Conservation (phyloP, 1,140 invertebrate species). For the Drosophila arawakana region DNA sequence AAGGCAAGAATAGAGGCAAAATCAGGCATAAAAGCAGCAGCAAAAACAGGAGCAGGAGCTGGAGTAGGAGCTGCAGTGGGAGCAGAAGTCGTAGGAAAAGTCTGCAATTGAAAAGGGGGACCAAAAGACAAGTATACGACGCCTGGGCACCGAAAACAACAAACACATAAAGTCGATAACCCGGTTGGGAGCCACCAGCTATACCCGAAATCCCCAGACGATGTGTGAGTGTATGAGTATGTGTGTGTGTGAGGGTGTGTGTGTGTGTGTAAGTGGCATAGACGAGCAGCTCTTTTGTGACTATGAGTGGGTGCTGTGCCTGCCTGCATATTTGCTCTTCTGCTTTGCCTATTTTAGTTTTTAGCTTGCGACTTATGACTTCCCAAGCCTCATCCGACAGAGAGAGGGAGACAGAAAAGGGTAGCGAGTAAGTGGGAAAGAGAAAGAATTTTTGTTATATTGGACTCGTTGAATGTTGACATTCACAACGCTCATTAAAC, state of each 20-base stretch:
- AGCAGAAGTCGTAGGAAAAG: conserved; percentile 8
- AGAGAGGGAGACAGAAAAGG: not conserved
- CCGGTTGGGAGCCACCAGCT: conserved; percentile 53
- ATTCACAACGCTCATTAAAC: conserved; percentile 78
- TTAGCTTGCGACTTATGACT: conserved; percentile 75
- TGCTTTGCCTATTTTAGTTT: conserved; percentile 73
- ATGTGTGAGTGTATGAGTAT: conserved; percentile 41
- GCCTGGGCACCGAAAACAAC: conserved; percentile 63
- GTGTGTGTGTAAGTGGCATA: conserved; percentile 18
- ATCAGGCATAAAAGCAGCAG: conserved; percentile 26
- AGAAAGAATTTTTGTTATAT: conserved; percentile 40
- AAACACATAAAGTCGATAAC: conserved; percentile 82
- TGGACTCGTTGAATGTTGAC: conserved; percentile 66
- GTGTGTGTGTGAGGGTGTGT: conserved; percentile 48
- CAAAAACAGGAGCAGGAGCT: conserved; percentile 1
- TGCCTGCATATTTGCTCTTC: conserved; percentile 72
- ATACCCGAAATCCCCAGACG: conserved; percentile 42
- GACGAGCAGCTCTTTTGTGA: conserved; percentile 31
- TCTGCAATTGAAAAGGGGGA: conserved; percentile 50
- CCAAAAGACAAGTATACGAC: conserved; percentile 51
- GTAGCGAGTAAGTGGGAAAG: not conserved
- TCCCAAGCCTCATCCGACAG: conserved; percentile 48
- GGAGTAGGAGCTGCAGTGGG: conserved; percentile 3
- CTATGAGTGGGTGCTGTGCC: conserved; percentile 31
- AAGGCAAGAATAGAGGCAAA: conserved; percentile 10